Conservation (phyloP, 1,140 invertebrate genomes). For the Ips typographus region DNA sequence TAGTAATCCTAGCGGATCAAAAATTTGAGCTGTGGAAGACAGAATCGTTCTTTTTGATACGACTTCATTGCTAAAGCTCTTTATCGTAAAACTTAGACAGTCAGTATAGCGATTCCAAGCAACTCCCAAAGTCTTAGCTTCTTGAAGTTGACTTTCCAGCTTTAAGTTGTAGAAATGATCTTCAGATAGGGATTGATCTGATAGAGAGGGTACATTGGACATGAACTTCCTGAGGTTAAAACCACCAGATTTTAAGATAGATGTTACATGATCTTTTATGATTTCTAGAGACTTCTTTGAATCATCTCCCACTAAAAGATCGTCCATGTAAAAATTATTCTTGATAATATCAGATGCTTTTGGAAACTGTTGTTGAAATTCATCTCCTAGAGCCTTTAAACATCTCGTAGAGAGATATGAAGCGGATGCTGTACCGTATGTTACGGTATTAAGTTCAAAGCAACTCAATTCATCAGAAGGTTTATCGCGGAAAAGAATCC, state of each 20-base stretch:
- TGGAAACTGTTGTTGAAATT: not conserved
- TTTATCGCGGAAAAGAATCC: too few species aligned
- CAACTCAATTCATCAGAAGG: too few species aligned
- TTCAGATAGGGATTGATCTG: not conserved
- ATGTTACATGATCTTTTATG: not conserved
- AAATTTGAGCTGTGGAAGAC: not conserved
- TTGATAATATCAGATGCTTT: not conserved
- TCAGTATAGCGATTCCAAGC: too few species aligned
- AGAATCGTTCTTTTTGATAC: too few species aligned
- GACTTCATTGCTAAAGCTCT: too few species aligned
- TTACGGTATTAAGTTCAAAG: too few species aligned
- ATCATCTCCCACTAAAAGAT: not conserved
- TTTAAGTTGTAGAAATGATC: too few species aligned
- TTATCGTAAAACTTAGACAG: too few species aligned
- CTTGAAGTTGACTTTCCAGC: too few species aligned
- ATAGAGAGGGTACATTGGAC: not conserved
- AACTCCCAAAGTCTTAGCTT: too few species aligned
- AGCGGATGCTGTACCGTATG: too few species aligned
- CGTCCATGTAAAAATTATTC: not conserved
- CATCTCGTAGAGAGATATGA: not conserved
- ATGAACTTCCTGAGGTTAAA: not conserved
- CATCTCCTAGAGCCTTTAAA: not conserved
- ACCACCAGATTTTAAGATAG: constrained; percentile 6
- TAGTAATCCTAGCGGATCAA: constrained; percentile 16
- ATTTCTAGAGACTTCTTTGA: not conserved